Conservation (phyloP, 35 echinoderm and acorn worm genomes). For the Patiria miniata region DNA sequence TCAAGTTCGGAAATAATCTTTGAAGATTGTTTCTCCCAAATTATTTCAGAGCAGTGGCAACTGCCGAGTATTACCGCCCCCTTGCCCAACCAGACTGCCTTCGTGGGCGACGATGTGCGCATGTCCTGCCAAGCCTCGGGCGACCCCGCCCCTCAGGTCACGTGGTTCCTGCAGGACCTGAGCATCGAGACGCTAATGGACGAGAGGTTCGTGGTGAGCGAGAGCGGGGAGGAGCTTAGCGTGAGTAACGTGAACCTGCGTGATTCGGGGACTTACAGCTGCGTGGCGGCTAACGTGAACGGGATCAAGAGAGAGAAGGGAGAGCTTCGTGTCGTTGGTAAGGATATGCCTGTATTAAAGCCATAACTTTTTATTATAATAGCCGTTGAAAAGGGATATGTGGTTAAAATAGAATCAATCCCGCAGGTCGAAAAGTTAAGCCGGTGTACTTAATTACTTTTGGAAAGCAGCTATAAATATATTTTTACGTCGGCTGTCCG, state of each 20-base stretch:
- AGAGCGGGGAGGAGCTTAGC: constrained; percentile 8
- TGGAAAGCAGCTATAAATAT: too few relatives aligned
- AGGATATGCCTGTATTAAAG: not conserved
- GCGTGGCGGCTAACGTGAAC: constrained; percentile 24
- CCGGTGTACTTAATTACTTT: too few relatives aligned
- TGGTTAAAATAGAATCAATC: too few relatives aligned
- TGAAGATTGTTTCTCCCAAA: too few relatives aligned
- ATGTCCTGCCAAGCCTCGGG: constrained; percentile 25
- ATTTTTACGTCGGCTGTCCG: too few relatives aligned
- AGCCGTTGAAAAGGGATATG: too few relatives aligned
- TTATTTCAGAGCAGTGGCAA: constrained; percentile 18
- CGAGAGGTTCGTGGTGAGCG: constrained; percentile 31
- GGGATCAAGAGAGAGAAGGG: constrained; percentile 38
- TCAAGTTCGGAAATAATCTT: too few relatives aligned
- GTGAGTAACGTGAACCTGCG: constrained; percentile 40
- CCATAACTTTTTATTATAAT: too few relatives aligned
- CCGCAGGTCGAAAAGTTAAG: too few relatives aligned
- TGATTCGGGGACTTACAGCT: constrained; percentile 48
- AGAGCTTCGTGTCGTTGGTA: constrained; percentile 32
- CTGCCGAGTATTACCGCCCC: constrained; percentile 26
- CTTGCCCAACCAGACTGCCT: constrained; percentile 34
- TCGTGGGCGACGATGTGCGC: constrained; percentile 22
- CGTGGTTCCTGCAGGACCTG: constrained; percentile 38
- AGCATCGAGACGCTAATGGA: not conserved
- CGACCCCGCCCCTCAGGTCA: constrained; percentile 37